Percentiles rank a stretch among this genome's conserved stretches.
Conservation (phyloP, 2,888 invertebrate genomes). For the Saturnia japonica region DNA sequence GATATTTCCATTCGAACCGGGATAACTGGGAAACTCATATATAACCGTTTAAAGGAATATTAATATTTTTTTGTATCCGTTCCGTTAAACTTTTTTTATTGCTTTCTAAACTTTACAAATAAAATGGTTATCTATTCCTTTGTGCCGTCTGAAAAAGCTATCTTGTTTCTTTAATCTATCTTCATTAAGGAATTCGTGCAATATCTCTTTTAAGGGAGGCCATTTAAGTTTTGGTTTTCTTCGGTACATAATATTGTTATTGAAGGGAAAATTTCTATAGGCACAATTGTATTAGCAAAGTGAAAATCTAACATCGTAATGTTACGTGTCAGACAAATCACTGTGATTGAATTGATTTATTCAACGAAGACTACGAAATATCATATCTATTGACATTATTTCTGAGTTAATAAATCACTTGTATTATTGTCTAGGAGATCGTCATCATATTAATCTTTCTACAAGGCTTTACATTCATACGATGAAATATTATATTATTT, state of each 20-base stretch:
- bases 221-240: background rate
- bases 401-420: background rate
- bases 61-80: slow-evolving; percentile 34
- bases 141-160: slow-evolving; percentile 29
- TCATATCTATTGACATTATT: background rate
- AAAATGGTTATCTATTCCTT: slow-evolving; percentile 21
- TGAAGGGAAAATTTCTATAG: no score
- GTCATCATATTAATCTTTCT: background rate
- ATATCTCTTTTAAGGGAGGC: background rate
- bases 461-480: background rate
- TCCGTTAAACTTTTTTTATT: slow-evolving; percentile 43
- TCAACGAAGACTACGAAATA: background rate
- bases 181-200: slow-evolving; percentile 31
- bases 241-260: background rate
- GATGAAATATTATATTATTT: background rate
- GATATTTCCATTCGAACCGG: slow-evolving; percentile 18
- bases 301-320: background rate
- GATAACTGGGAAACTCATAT: slow-evolving; percentile 38
- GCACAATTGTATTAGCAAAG: no score
- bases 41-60: slow-evolving; percentile 39
- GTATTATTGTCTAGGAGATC: background rate
- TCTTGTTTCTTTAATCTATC: slow-evolving; percentile 34
- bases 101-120: slow-evolving; percentile 38
- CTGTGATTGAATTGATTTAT: background rate
- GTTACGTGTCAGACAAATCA: no score